Evolutionary conservation across 2,888 invertebrate species (phyloP), one percentile per base, ranked within the genome.

Genomic region (Cryptophagus acutangulus): DNA sequence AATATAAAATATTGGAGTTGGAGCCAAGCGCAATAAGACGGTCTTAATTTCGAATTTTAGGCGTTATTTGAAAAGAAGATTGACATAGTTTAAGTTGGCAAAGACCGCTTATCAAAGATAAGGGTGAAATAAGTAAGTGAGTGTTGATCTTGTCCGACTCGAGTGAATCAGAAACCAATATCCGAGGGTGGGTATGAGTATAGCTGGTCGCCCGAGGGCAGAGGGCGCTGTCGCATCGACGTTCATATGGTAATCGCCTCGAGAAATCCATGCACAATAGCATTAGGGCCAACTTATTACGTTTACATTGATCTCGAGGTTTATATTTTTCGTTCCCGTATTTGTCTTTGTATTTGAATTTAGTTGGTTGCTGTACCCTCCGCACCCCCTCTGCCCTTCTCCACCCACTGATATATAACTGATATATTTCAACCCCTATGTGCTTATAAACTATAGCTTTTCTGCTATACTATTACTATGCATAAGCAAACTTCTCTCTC

Each of bases 241-340:
- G 61, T 61, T 68, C 67, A 64, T 68, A 69, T 68, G 68, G 67
- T 67, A 68, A 68, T 69, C 65, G 68, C 67, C 67, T 65, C 64
- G 65, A 67, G 69, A 65, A 66, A 68, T 66, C 66, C 65, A 59
- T 62, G 61, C 66, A 68, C 69, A 69, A 69, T 69, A 63, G 67
- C 66, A 69, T 68, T 69, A 69, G 62, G 65, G 63, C 62, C 67
- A 66, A 68, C 69, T 69, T 69, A 69, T 69, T 69, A 68, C 69
- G 68, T 69, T 69, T 69, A 67, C 69, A 69, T 67, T 69, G 69
- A 69, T 69, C 69, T 68, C 67, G 68, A 69, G 66, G 66, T 67
- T 67, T 66, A 67, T 68, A 69, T 69, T 69, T 68, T 67, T 69
- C 66, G 66, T 64, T 61, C 54, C 47, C 55, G 53, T 69, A 65